Evolutionary conservation across 2,888 invertebrate species (phyloP).

Genomic region (Tachina lurida): DNA sequence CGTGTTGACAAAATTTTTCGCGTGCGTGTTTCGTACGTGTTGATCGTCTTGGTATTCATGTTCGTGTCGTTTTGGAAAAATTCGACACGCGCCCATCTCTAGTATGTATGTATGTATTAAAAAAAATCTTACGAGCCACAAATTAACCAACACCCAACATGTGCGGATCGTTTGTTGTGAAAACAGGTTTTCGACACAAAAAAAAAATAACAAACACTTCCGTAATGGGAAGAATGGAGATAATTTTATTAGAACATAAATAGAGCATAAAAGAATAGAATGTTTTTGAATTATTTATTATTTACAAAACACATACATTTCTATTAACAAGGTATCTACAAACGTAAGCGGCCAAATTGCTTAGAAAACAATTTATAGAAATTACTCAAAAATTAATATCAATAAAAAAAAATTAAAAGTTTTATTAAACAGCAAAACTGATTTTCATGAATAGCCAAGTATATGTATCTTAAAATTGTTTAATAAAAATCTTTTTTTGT

Average conservation of each 20-base stretch:
- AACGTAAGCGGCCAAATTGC: background rate
- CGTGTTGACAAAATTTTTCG: too few species aligned
- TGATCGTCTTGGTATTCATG: too few species aligned
- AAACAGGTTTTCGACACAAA: slow-evolving; percentile 45
- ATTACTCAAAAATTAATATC: too few species aligned
- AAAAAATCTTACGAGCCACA: background rate
- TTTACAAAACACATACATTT: background rate
- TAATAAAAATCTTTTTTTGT: too few species aligned
- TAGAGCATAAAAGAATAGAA: slow-evolving; percentile 1
- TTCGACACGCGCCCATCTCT: too few species aligned
- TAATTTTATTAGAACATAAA: slow-evolving; percentile 30
- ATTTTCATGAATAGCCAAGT: too few species aligned
- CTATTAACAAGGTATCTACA: too few species aligned
- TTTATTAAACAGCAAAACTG: too few species aligned
- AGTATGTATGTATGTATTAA: background rate
- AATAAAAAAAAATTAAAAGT: too few species aligned
- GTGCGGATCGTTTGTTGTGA: slow-evolving; percentile 15
- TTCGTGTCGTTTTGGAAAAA: too few species aligned
- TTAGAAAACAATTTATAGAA: background rate
- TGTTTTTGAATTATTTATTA: background rate
- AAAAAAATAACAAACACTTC: slow-evolving; percentile 28
- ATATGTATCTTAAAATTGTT: too few species aligned
- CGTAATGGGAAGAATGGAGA: slow-evolving; percentile 37
- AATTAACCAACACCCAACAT: slow-evolving; percentile 20
- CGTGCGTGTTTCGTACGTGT: too few species aligned